A percentile compares a stretch with the other conserved stretches of the same genome.
Conservation (phyloP, 2,797 vertebrate species). For the Poliocrania exsul region DNA sequence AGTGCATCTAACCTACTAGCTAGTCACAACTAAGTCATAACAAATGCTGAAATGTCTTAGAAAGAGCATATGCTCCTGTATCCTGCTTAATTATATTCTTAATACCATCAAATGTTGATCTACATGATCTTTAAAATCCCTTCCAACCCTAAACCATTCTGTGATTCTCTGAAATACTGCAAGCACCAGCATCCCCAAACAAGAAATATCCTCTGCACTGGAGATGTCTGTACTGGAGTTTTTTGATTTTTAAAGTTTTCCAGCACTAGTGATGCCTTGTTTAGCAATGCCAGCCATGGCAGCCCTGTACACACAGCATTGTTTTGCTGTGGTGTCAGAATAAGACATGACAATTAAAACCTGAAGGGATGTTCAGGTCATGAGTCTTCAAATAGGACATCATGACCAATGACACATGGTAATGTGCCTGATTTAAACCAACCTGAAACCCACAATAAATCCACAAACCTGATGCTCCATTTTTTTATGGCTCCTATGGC, state of each 20-base stretch:
- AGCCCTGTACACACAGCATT: background rate
- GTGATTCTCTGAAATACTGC: background rate
- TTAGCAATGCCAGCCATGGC: background rate
- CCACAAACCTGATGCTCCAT: background rate
- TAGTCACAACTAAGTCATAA: background rate
- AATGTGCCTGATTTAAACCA: background rate
- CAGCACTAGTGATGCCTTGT: background rate
- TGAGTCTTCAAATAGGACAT: background rate
- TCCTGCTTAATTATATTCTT: background rate
- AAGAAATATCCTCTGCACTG: background rate
- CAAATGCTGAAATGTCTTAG: background rate
- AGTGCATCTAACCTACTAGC: background rate
- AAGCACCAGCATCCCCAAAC: background rate
- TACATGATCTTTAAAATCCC: background rate
- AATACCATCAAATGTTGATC: background rate
- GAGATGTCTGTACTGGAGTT: background rate
- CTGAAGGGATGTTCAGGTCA: background rate
- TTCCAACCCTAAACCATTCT: background rate
- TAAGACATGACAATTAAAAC: background rate
- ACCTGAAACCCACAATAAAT: background rate
- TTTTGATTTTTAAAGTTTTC: background rate
- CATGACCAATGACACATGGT: fast-evolving
- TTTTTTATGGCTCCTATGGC: background rate
- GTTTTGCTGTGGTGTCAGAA: background rate
- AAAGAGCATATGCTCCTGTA: background rate